Conservation (phyloP, 2,888 invertebrate species). For the Atrina japonica region DNA sequence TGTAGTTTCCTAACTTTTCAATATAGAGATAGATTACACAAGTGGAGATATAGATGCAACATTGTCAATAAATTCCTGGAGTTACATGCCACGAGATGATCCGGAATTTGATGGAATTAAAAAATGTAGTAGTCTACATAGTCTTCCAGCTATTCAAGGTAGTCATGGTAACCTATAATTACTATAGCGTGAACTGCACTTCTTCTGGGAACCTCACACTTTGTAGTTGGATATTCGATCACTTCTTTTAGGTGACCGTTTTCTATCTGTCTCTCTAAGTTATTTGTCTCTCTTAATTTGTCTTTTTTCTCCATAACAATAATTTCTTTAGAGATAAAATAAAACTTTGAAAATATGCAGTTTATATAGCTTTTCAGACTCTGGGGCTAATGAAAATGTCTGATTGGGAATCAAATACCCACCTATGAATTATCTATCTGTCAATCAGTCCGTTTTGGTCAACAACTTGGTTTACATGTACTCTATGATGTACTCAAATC, state of each 20-base stretch:
- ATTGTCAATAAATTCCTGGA: conserved; percentile 69
- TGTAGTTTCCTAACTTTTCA: not conserved
- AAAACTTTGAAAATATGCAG: too few relatives aligned
- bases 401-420: too few relatives aligned
- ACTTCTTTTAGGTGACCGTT: not conserved
- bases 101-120: conserved; percentile 32
- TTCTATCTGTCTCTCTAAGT: not conserved
- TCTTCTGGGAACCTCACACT: not conserved
- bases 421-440: too few relatives aligned
- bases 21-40: conserved; percentile 61
- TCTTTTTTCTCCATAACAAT: too few relatives aligned
- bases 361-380: too few relatives aligned
- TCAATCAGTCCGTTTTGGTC: too few relatives aligned
- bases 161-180: conserved; percentile 24
- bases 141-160: conserved; percentile 30
- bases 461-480: too few relatives aligned
- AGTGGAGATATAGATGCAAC: conserved; percentile 69
- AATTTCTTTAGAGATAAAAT: too few relatives aligned
- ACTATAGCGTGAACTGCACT: not conserved
- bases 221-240: not conserved
- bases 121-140: conserved; percentile 29
- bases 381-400: too few relatives aligned
- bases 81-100: conserved; percentile 51
- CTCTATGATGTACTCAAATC: too few relatives aligned
- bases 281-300: too few relatives aligned